Conservation (phyloP, 2,113 vertebrate species). For the Ceyx melanurus region DNA sequence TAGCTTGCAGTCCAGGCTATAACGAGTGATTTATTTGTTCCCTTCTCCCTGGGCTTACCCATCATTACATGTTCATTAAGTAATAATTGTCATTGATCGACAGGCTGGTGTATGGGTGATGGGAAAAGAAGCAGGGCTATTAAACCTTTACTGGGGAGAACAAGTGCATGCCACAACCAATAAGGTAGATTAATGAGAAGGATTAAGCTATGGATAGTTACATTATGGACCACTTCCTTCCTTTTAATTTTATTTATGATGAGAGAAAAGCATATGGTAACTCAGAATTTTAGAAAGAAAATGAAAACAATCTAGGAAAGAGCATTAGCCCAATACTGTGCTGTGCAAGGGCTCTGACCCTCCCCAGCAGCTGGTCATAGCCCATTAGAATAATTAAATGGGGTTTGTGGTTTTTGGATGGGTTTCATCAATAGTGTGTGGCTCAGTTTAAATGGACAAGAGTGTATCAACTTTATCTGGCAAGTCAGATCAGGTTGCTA, state of each 20-base stretch:
- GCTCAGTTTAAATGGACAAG: background rate
- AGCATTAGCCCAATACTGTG: background rate
- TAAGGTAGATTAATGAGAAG: conserved; percentile 64
- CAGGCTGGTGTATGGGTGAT: conserved; percentile 66
- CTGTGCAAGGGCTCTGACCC: background rate
- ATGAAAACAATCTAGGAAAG: background rate
- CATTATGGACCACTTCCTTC: conserved; percentile 50
- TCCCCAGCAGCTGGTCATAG: background rate
- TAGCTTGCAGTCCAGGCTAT: conserved; percentile 37
- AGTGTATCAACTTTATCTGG: background rate
- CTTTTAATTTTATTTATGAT: conserved; percentile 39
- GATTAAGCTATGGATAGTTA: conserved; percentile 40
- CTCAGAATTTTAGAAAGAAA: background rate
- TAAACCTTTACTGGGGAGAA: conserved; percentile 68
- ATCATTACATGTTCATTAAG: conserved; percentile 83
- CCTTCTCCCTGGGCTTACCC: conserved; percentile 65
- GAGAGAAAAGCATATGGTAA: background rate
- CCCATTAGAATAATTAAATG: background rate
- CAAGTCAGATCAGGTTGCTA: background rate
- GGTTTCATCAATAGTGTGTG: background rate
- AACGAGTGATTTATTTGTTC: conserved; percentile 72
- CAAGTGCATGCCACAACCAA: conserved; percentile 65
- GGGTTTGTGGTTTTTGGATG: background rate
- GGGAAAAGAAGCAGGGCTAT: conserved; percentile 65
- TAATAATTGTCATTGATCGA: conserved; percentile 82